These are phyloP conservation scores for Neria commutata DNA, from an alignment of 2,888 invertebrate genomes.

Conservation along the genomic window DNA sequence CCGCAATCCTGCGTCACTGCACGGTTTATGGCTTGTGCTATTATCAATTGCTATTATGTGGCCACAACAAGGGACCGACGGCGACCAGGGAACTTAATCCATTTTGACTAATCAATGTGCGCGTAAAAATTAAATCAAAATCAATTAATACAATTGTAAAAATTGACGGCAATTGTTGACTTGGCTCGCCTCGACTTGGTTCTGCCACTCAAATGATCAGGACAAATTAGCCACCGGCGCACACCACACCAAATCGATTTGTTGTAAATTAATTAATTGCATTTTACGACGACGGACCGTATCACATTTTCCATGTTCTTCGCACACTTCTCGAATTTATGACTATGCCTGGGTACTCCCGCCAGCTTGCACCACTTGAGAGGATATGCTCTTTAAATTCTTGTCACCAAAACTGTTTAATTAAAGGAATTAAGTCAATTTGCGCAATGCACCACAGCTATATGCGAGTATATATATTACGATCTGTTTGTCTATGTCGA, in stretches of 20 bases:
- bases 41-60: too few species aligned
- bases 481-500: too few species aligned
- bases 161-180: conserved; percentile 32
- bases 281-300: conserved; percentile 33
- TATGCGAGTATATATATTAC: too few species aligned
- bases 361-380: background rate
- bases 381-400: conserved; percentile 16
- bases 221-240: conserved; percentile 1
- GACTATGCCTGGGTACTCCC: background rate
- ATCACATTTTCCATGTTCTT: conserved; percentile 4
- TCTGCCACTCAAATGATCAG: background rate
- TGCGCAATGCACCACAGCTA: conserved; percentile 7
- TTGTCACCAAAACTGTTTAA: conserved; percentile 29
- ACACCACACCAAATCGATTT: conserved; percentile 31
- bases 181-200: conserved; percentile 19
- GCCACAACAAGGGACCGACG: background rate
- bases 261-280: conserved; percentile 58
- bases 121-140: conserved; percentile 49
- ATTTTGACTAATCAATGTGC: conserved; percentile 47
- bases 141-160: conserved; percentile 43
- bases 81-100: conserved; percentile 40
- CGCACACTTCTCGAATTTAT: conserved; percentile 24
- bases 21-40: too few species aligned
- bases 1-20: background rate
- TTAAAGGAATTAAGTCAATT: conserved; percentile 27